Conservation (phyloP, 2,888 invertebrate species). For the Ornithoptera priamus region DNA sequence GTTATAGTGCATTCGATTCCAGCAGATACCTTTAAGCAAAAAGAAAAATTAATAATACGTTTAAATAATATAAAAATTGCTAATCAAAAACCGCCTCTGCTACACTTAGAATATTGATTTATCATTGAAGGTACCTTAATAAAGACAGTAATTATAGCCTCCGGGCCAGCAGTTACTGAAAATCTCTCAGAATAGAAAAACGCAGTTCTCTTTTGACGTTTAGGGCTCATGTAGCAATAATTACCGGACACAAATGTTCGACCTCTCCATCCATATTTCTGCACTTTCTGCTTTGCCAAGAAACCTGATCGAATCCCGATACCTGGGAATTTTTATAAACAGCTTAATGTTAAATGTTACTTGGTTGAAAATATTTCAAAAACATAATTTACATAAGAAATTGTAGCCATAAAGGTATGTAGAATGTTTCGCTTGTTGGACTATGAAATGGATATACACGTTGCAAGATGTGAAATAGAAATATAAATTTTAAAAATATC, state of each 20-base stretch:
- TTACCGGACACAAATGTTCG: slow-evolving; percentile 55
- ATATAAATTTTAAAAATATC: too few relatives aligned
- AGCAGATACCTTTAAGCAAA: slow-evolving; percentile 54
- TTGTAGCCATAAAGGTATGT: too few relatives aligned
- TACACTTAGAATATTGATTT: background rate
- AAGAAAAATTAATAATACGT: background rate
- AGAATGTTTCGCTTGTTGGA: too few relatives aligned
- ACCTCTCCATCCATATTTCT: slow-evolving; percentile 55
- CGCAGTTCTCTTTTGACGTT: slow-evolving; percentile 37
- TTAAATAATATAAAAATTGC: background rate
- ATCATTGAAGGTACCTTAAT: slow-evolving; percentile 35
- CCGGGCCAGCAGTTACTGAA: slow-evolving; percentile 51
- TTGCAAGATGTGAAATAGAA: too few relatives aligned
- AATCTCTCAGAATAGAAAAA: slow-evolving; percentile 64
- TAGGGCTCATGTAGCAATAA: slow-evolving; percentile 49
- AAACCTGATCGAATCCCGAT: slow-evolving; percentile 48
- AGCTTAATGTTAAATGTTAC: too few relatives aligned
- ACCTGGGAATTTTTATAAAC: slow-evolving; percentile 40
- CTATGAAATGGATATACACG: too few relatives aligned
- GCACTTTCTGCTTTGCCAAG: slow-evolving; percentile 44
- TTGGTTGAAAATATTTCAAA: too few relatives aligned
- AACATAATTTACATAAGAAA: too few relatives aligned
- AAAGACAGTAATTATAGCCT: slow-evolving; percentile 44
- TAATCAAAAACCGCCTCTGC: background rate
- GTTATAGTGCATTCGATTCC: slow-evolving; percentile 61